Percentiles rank a stretch among this genome's conserved stretches.
phyloP scores from a whole-genome alignment of 1,140 invertebrate species.

The Anastatus disparis region DNA sequence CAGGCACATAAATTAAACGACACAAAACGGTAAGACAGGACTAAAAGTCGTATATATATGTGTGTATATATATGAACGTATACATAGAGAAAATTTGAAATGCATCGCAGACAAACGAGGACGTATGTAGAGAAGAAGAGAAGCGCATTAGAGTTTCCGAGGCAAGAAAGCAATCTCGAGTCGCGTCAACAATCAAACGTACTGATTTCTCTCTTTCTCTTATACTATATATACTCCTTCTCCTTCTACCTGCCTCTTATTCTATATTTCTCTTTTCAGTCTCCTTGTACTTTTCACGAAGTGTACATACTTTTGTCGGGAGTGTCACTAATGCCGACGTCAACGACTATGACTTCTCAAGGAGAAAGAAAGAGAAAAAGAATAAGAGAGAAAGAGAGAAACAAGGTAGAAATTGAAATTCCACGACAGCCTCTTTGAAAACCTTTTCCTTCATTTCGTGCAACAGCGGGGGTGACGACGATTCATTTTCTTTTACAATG shows the following conservation, averaged over 20 bases:
- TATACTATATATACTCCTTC: neutral
- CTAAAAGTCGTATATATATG: neutral
- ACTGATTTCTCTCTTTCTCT: slow-evolving; percentile 17
- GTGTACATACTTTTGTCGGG: slow-evolving; percentile 3
- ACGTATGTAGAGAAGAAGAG: slow-evolving; percentile 1
- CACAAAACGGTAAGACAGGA: neutral
- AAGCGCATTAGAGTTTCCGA: slow-evolving; percentile 7
- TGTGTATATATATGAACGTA: neutral
- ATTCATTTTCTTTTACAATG: neutral
- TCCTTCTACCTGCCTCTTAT: neutral
- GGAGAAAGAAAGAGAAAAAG: no score
- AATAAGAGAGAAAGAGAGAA: no score
- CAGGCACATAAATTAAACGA: slow-evolving; percentile 35
- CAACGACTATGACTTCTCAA: neutral
- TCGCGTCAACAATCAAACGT: slow-evolving; percentile 32
- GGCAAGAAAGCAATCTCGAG: slow-evolving; percentile 22
- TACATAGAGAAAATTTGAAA: slow-evolving; percentile 25
- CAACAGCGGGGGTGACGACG: neutral
- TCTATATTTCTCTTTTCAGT: no score
- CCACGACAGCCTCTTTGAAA: neutral
- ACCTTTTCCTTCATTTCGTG: neutral
- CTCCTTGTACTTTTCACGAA: neutral
- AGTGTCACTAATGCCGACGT: neutral
- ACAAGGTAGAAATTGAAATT: neutral
- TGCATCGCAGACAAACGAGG: neutral